phyloP scores from a whole-genome alignment of 2,888 invertebrate genomes.

The Synergus laeviventris region DNA sequence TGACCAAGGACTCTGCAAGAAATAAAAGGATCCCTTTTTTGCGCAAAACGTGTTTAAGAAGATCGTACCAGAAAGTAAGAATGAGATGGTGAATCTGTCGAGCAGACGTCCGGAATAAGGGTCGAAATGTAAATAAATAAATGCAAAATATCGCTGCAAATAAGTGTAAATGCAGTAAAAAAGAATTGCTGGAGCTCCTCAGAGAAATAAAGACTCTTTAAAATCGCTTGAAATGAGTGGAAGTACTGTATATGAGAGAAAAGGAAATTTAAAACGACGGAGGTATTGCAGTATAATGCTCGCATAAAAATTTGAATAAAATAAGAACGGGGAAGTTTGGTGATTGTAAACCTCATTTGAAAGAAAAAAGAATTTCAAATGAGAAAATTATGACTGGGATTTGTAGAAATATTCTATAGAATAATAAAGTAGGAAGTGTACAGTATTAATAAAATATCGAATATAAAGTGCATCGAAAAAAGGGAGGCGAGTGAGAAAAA shows the following conservation, averaged over 20 bases:
- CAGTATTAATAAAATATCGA: not conserved
- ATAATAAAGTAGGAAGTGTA: not conserved
- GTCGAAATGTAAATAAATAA: not conserved
- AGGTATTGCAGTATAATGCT: not conserved
- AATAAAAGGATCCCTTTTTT: slow-evolving; percentile 54
- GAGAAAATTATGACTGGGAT: not conserved
- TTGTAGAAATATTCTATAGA: not conserved
- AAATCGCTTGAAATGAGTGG: not conserved
- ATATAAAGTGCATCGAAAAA: slow-evolving; percentile 11
- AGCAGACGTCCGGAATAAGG: not conserved
- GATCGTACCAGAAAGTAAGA: slow-evolving; percentile 37
- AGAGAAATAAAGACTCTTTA: not conserved
- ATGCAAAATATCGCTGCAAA: not conserved
- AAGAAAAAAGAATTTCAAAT: not conserved
- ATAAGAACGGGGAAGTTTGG: not conserved
- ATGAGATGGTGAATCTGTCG: not conserved
- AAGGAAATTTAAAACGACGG: not conserved
- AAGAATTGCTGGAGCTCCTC: not conserved
- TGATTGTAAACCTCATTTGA: not conserved
- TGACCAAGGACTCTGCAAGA: slow-evolving; percentile 44
- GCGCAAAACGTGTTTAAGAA: slow-evolving; percentile 55
- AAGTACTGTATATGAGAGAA: not conserved
- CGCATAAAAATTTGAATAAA: slow-evolving; percentile 10
- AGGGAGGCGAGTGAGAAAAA: not conserved
- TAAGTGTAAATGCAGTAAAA: not conserved